A percentile compares a stretch with the other conserved stretches of the same genome.
Evolutionary conservation across 2,113 vertebrate species (phyloP).

Genomic region (Pygoscelis adeliae): DNA sequence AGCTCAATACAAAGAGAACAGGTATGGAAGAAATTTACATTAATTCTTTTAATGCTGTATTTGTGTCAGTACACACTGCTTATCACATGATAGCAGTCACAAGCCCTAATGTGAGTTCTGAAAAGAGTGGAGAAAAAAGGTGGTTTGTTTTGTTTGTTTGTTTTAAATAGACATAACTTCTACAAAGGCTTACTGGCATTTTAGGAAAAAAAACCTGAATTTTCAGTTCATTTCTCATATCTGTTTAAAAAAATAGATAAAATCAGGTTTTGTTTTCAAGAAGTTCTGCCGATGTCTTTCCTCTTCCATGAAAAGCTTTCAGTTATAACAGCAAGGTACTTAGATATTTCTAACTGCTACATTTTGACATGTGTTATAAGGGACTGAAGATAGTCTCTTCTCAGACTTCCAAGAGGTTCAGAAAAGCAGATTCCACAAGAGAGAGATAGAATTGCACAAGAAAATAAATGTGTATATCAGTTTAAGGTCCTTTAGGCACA

Average conservation of each 20-base stretch:
- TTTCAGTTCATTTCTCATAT: background rate
- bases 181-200: background rate
- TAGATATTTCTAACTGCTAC: background rate
- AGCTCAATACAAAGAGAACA: background rate
- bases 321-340: background rate
- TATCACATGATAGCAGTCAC: background rate
- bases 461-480: background rate
- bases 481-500: background rate
- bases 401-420: background rate
- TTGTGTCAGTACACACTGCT: background rate
- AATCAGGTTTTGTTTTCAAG: background rate
- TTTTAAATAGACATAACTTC: background rate
- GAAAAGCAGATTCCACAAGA: background rate
- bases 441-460: background rate
- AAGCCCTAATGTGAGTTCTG: background rate
- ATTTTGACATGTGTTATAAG: background rate
- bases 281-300: background rate
- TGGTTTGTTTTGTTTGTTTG: background rate
- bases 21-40: background rate
- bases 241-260: background rate
- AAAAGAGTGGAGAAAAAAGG: background rate
- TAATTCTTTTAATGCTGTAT: background rate
- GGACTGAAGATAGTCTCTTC: background rate
- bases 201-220: background rate
- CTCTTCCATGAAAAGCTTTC: background rate